These are phyloP conservation scores for Balanococcus diminutus DNA, from an alignment of 2,888 invertebrate genomes.

Conservation along the genomic window DNA sequence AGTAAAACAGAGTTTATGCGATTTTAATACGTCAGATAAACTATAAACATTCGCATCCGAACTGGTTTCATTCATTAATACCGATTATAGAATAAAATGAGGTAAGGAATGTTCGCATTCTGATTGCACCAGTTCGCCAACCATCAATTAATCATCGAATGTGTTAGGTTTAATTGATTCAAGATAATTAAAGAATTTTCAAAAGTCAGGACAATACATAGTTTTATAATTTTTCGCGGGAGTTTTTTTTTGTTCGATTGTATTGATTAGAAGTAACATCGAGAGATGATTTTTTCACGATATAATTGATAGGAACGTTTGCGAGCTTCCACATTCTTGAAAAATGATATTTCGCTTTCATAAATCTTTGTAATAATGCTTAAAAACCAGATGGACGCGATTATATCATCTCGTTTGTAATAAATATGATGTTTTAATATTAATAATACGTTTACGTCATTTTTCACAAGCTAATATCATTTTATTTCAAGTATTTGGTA, in stretches of 20 bases:
- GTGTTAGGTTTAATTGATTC: constrained; percentile 14
- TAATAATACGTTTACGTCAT: constrained; percentile 43
- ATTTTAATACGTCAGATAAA: constrained; percentile 35
- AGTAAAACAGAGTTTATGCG: constrained; percentile 21
- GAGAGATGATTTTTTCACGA: neutral
- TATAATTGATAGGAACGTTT: neutral
- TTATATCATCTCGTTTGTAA: constrained; percentile 35
- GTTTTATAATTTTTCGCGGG: neutral
- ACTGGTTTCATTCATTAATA: constrained; percentile 51
- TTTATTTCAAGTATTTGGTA: constrained; percentile 17
- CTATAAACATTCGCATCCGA: constrained; percentile 29
- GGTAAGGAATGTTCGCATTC: constrained; percentile 4
- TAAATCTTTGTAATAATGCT: neutral
- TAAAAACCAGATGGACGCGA: neutral
- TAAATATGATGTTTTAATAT: constrained; percentile 36
- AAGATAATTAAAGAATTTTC: neutral
- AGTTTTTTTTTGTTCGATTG: neutral
- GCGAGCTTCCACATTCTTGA: constrained; percentile 36
- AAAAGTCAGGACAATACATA: neutral
- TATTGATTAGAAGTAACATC: neutral
- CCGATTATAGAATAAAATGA: constrained; percentile 47
- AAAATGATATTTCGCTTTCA: constrained; percentile 32
- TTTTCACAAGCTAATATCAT: neutral
- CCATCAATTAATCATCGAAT: constrained; percentile 45
- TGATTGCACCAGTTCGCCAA: constrained; percentile 38